These are phyloP conservation scores for Danio tinwini DNA, from an alignment of 2,797 vertebrate species.

Conservation along the genomic window DNA sequence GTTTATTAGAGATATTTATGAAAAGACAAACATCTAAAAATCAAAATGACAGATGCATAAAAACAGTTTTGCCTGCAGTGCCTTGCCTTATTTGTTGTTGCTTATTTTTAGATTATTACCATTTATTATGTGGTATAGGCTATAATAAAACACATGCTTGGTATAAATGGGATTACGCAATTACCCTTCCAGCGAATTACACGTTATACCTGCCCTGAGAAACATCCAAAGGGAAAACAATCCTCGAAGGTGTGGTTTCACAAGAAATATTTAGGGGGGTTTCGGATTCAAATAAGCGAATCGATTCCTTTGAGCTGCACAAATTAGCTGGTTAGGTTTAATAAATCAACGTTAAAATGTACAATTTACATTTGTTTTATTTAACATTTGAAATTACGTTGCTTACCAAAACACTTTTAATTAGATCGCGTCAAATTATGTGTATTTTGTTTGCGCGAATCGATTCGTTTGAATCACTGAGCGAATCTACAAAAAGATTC, in stretches of 20 bases:
- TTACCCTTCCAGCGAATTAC: not conserved
- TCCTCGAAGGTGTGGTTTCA: constrained; percentile 16
- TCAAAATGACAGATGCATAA: no score
- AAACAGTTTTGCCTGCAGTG: no score
- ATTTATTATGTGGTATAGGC: not conserved
- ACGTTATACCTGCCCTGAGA: not conserved
- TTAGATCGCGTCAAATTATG: not conserved
- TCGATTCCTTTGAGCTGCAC: not conserved
- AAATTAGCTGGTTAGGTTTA: not conserved
- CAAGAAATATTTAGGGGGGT: not conserved
- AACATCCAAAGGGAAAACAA: not conserved
- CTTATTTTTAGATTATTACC: not conserved
- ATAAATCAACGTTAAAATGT: not conserved
- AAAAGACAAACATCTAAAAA: no score
- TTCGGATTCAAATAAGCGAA: not conserved
- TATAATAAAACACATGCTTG: not conserved
- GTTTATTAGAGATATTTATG: no score
- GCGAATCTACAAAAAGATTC: not conserved
- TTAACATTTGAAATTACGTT: no score
- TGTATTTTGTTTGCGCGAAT: not conserved
- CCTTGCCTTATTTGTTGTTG: no score
- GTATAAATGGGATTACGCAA: not conserved
- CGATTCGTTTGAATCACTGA: not conserved
- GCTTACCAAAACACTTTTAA: no score
- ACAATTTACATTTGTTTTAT: no score